These are phyloP conservation scores for Margaritifera margaritifera DNA, from an alignment of 2,888 invertebrate species.

Conservation along the genomic window DNA sequence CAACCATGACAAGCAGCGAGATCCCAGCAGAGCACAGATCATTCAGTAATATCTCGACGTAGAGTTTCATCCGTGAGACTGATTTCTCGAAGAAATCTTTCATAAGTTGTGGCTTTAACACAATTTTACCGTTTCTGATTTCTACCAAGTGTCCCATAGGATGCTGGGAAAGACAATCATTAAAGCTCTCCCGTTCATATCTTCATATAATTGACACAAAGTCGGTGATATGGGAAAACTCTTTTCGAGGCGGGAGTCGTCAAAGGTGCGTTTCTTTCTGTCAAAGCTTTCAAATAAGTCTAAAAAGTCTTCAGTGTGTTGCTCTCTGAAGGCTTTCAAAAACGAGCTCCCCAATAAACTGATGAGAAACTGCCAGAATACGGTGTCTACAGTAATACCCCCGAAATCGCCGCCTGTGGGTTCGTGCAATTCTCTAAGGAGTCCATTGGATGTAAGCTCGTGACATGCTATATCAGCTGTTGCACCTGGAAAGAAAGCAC, in stretches of 20 bases:
- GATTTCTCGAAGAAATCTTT: too few relatives aligned
- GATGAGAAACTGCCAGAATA: slow-evolving; percentile 2
- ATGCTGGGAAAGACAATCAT: too few relatives aligned
- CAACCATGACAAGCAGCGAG: too few relatives aligned
- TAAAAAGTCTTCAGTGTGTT: slow-evolving; percentile 3
- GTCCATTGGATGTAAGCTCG: not conserved
- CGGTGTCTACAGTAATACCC: slow-evolving; percentile 4
- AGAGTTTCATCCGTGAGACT: too few relatives aligned
- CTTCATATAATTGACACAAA: too few relatives aligned
- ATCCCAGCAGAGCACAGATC: too few relatives aligned
- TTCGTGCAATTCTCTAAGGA: slow-evolving; percentile 3
- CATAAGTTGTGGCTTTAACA: too few relatives aligned
- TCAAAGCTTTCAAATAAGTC: slow-evolving; percentile 8
- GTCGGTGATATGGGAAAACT: too few relatives aligned
- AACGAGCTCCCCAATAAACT: slow-evolving; percentile 1
- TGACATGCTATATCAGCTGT: slow-evolving; percentile 9
- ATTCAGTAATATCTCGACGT: too few relatives aligned
- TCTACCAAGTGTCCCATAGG: too few relatives aligned
- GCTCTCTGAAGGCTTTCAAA: slow-evolving; percentile 1
- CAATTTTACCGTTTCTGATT: too few relatives aligned
- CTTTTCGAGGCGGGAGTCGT: slow-evolving; percentile 1
- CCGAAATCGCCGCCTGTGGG: slow-evolving; percentile 12
- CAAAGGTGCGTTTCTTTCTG: slow-evolving; percentile 4
- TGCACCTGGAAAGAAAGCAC: slow-evolving; percentile 2
- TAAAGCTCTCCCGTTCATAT: too few relatives aligned